These are phyloP conservation scores for Meriones unguiculatus DNA, from an alignment of 2,113 vertebrate species.

Conservation along the genomic window DNA sequence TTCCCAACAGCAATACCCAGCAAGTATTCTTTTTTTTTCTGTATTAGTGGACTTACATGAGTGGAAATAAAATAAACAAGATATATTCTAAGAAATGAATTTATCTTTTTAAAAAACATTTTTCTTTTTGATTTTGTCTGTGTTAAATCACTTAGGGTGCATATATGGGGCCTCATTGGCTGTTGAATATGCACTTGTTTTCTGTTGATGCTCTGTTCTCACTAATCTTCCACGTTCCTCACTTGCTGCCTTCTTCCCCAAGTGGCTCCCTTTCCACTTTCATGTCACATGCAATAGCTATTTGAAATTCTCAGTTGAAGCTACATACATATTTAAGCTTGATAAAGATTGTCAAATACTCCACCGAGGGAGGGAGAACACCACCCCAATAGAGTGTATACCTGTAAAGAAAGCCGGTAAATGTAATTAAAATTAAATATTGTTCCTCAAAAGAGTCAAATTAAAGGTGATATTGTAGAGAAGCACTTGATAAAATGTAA, in stretches of 20 bases:
- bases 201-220: too few species aligned
- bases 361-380: neutral
- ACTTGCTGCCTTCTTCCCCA: neutral
- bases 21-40: neutral
- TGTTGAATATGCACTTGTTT: neutral
- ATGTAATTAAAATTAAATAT: conserved; percentile 5
- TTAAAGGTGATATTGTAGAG: neutral
- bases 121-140: neutral
- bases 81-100: neutral
- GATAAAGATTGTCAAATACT: neutral
- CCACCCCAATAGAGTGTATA: neutral
- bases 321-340: neutral
- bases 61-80: neutral
- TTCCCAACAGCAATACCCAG: neutral
- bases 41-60: neutral
- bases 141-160: neutral
- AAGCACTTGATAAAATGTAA: neutral
- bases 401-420: neutral
- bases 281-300: neutral
- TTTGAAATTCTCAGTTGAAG: conserved; percentile 22
- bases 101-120: neutral
- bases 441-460: neutral
- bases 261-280: rapidly evolving
- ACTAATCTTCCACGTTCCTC: too few species aligned
- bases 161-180: too few species aligned